Evolutionary conservation across 2,797 vertebrate species (phyloP), one percentile per base, ranked within the genome.

Genomic region (Pteronotus mesoamericanus): DNA sequence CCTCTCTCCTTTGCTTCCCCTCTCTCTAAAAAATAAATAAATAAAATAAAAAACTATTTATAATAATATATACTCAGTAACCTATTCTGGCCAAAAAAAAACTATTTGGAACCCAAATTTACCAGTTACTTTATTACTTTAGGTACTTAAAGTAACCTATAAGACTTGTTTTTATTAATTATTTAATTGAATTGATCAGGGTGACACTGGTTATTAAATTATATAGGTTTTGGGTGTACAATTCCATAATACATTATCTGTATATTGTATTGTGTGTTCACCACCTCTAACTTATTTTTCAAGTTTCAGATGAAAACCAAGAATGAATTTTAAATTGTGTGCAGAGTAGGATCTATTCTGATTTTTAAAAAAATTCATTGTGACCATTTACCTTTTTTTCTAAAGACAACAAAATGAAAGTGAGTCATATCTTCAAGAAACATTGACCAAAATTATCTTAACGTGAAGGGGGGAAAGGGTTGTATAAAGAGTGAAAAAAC

Each of bases 401-500:
- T 61, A 80, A 92, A 89, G 32, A 78, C 24, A 91, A 89, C n/a
- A 85, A 59, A 93, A 68, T 74, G 75, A 91, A 86, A 7, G 8
- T 83, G 82, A 93, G 59, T 93, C 89, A 94, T 12, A 75, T n/a
- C 8, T 90, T 94, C 55, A 87, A 93, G 80, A 88, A 93, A 42
- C 42, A 80, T 34, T 89, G 32, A 89, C 74, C 51, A 61, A 86
- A 75, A 88, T 92, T 79, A 89, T 71, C 91, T 34, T 90, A 87
- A 75, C 1, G n/a, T 48, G 69, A 86, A 78, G 53, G 44, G 44
- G 72, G 32, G 4, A 90, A 57, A 94, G 39, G 18, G 75, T 94
- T 96, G 78, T 79, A 75, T 94, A 87, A 97, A 95, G 96, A 97
- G 61, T 92, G 82, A 82, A 96, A 96, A 96, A 94, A 72, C 39